These are phyloP conservation scores for Lochmaea crataegi DNA, from an alignment of 2,888 invertebrate genomes.

Conservation along the genomic window DNA sequence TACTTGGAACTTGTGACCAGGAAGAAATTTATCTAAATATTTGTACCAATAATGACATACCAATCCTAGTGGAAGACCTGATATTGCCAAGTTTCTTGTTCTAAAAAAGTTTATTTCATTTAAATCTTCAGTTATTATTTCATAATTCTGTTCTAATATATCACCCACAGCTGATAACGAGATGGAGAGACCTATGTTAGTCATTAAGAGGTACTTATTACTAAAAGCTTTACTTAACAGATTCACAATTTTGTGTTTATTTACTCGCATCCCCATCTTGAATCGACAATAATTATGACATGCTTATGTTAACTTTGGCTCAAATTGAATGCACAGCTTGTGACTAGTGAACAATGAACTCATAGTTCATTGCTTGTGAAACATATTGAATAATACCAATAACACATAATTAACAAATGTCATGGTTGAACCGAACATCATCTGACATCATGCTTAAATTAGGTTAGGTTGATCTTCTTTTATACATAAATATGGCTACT, in stretches of 20 bases:
- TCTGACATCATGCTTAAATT: too few species aligned
- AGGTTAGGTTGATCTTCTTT: too few species aligned
- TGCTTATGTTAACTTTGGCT: not conserved
- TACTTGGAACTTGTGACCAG: constrained; percentile 74
- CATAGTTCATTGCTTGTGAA: too few species aligned
- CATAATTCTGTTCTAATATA: constrained; percentile 82
- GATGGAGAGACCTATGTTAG: constrained; percentile 83
- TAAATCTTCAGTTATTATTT: constrained; percentile 71
- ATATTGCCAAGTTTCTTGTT: constrained; percentile 80
- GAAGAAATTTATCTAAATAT: constrained; percentile 76
- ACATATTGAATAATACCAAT: too few species aligned
- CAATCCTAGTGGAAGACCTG: constrained; percentile 82
- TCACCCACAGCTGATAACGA: constrained; percentile 84
- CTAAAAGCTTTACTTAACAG: constrained; percentile 67
- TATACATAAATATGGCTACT: too few species aligned
- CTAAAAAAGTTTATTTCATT: constrained; percentile 71
- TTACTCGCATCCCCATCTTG: not conserved
- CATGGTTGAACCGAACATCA: too few species aligned
- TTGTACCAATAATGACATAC: constrained; percentile 90
- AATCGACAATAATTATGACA: not conserved
- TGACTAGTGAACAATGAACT: too few species aligned
- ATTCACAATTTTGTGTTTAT: not conserved
- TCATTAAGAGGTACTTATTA: constrained; percentile 77
- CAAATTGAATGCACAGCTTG: too few species aligned
- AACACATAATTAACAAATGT: too few species aligned